Evolutionary conservation across 1,140 invertebrate species (phyloP).

Genomic region (Zaprionus davidi): DNA sequence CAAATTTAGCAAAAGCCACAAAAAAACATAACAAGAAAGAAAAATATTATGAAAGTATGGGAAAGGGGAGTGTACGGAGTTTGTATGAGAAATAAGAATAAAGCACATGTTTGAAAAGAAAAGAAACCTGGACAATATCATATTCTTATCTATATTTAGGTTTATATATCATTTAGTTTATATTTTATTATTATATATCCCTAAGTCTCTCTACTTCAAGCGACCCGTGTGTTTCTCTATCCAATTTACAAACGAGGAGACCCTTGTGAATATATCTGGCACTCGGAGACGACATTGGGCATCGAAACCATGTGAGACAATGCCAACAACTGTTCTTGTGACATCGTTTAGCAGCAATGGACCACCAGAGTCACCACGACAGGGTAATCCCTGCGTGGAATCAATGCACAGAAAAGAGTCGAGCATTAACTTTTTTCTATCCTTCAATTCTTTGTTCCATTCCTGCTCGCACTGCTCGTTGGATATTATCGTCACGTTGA

Average conservation of each 20-base stretch:
- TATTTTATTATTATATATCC: background rate
- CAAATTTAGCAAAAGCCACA: conserved; percentile 76
- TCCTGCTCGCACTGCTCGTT: conserved; percentile 45
- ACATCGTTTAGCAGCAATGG: conserved; percentile 52
- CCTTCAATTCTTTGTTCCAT: conserved; percentile 46
- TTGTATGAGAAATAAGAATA: conserved; percentile 82
- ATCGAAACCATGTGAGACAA: conserved; percentile 64
- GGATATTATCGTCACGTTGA: conserved; percentile 39
- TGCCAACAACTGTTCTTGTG: conserved; percentile 45
- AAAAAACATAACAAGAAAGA: conserved; percentile 39
- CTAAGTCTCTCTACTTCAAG: conserved; percentile 11
- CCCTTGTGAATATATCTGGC: conserved; percentile 55
- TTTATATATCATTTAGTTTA: background rate
- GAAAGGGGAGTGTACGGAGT: conserved; percentile 60
- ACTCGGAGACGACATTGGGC: conserved; percentile 27
- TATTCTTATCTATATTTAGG: background rate
- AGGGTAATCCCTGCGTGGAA: conserved; percentile 46
- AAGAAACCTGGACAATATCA: background rate
- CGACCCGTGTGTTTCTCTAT: conserved; percentile 36
- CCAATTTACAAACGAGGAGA: conserved; percentile 45
- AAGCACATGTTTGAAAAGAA: conserved; percentile 81
- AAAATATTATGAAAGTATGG: conserved; percentile 37
- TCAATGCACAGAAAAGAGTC: conserved; percentile 54
- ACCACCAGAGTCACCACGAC: conserved; percentile 61
- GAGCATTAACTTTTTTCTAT: conserved; percentile 23